Conservation (phyloP, 2,113 vertebrate species). For the Lipotes vexillifer region DNA sequence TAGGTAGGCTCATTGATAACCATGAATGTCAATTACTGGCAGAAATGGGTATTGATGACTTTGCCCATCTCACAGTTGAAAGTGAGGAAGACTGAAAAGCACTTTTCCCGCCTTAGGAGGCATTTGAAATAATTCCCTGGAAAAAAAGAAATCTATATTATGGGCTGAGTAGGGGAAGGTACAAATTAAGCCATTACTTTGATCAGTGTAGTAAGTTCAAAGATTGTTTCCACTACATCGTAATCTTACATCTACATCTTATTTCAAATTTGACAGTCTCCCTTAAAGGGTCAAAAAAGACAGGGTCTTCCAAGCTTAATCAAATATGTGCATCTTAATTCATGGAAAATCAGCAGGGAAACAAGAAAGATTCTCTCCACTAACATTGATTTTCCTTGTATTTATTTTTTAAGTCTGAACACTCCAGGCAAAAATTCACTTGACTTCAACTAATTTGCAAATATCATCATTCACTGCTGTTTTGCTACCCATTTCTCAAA, state of each 20-base stretch:
- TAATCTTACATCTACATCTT: not conserved
- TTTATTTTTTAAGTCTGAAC: constrained; percentile 55
- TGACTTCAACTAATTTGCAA: constrained; percentile 69
- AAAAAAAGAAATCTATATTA: constrained; percentile 9
- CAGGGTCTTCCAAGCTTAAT: constrained; percentile 2
- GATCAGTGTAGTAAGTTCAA: not conserved
- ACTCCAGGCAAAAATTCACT: constrained; percentile 66
- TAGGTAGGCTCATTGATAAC: not conserved
- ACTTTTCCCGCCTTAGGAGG: not conserved
- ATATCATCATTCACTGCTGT: constrained; percentile 54
- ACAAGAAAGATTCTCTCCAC: constrained; percentile 29
- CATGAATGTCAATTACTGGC: not conserved
- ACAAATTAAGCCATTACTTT: not conserved
- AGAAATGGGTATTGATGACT: not conserved
- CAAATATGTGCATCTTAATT: constrained; percentile 11
- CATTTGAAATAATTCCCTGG: constrained; percentile 1
- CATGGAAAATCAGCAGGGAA: not conserved
- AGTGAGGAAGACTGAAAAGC: constrained; percentile 30
- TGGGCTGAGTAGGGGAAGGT: not conserved
- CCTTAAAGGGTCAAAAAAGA: constrained; percentile 11
- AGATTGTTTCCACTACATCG: not conserved
- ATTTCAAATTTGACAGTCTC: not conserved
- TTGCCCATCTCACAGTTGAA: not conserved
- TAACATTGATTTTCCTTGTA: constrained; percentile 60
- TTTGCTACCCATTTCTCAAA: constrained; percentile 67